Percentiles rank a stretch among this genome's conserved stretches.
Evolutionary conservation across 2,888 invertebrate genomes (phyloP).

Genomic region (Mythimna ferrago): DNA sequence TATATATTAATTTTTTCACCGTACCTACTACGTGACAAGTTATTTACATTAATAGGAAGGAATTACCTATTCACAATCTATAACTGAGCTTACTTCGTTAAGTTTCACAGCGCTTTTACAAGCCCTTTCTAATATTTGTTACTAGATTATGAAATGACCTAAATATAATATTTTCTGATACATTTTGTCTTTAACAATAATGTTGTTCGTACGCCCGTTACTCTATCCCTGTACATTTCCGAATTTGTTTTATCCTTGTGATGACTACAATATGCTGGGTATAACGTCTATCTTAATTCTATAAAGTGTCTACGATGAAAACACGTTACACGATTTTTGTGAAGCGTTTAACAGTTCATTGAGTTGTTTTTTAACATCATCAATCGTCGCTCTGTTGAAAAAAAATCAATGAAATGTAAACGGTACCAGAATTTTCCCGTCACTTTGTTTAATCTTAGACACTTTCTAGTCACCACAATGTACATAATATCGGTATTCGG

Average conservation of each 20-base stretch:
- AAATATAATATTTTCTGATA: constrained; percentile 73
- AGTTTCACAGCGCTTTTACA: constrained; percentile 84
- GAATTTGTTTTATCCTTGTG: constrained; percentile 83
- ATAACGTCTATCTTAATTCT: constrained; percentile 62
- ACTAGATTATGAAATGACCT: constrained; percentile 71
- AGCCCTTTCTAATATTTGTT: constrained; percentile 77
- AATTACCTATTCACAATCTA: constrained; percentile 84
- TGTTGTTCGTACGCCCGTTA: constrained; percentile 76
- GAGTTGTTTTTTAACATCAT: constrained; percentile 33
- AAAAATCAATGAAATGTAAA: constrained; percentile 45
- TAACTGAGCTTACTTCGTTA: constrained; percentile 85
- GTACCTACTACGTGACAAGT: constrained; percentile 80
- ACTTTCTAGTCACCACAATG: constrained; percentile 79
- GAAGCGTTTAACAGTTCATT: constrained; percentile 36
- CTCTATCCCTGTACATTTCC: constrained; percentile 90
- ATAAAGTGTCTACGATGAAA: constrained; percentile 44
- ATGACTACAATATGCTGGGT: constrained; percentile 66
- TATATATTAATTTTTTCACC: constrained; percentile 88
- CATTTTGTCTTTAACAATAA: constrained; percentile 70
- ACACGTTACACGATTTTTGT: constrained; percentile 23
- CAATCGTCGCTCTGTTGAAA: constrained; percentile 30
- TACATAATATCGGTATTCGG: constrained; percentile 75
- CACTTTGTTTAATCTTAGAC: constrained; percentile 36
- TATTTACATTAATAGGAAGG: constrained; percentile 86
- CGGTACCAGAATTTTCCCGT: constrained; percentile 23